A percentile compares a stretch with the other conserved stretches of the same genome.
These are phyloP conservation scores for Carduelis carduelis DNA, from an alignment of 2,797 vertebrate species.

Conservation along the genomic window DNA sequence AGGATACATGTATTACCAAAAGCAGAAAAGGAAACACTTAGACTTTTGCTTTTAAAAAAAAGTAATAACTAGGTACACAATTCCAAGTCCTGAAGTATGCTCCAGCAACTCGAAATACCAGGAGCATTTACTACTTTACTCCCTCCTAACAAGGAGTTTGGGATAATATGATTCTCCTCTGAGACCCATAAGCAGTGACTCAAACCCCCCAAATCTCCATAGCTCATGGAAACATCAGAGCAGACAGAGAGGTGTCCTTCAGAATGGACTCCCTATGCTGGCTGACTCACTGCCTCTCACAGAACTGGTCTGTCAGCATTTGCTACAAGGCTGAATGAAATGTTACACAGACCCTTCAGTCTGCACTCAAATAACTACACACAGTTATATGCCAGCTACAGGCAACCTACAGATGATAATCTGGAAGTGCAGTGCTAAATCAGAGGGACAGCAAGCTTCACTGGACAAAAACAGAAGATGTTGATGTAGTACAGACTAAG, in stretches of 20 bases:
- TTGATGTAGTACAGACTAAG: not conserved
- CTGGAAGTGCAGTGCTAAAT: not conserved
- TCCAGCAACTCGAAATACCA: not conserved
- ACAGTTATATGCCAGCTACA: not conserved
- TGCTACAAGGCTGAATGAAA: not conserved
- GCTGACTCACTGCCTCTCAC: not conserved
- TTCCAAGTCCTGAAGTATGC: not conserved
- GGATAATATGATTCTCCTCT: not conserved
- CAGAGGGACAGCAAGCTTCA: not conserved
- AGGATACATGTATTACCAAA: not conserved
- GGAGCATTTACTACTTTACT: not conserved
- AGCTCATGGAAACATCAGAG: not conserved
- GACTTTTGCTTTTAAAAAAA: not conserved
- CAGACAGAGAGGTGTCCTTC: not conserved
- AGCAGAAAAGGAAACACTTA: not conserved
- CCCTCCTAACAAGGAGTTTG: not conserved
- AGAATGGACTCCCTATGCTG: not conserved
- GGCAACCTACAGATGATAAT: not conserved
- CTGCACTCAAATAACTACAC: not conserved
- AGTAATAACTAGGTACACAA: not conserved
- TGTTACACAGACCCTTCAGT: not conserved
- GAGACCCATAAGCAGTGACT: not conserved
- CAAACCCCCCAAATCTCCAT: not conserved
- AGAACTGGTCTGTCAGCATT: not conserved
- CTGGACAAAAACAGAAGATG: not conserved